Percentiles rank a stretch among this genome's conserved stretches.
Conservation (phyloP, 2,113 vertebrate genomes). For the Corydoras maculifer region DNA sequence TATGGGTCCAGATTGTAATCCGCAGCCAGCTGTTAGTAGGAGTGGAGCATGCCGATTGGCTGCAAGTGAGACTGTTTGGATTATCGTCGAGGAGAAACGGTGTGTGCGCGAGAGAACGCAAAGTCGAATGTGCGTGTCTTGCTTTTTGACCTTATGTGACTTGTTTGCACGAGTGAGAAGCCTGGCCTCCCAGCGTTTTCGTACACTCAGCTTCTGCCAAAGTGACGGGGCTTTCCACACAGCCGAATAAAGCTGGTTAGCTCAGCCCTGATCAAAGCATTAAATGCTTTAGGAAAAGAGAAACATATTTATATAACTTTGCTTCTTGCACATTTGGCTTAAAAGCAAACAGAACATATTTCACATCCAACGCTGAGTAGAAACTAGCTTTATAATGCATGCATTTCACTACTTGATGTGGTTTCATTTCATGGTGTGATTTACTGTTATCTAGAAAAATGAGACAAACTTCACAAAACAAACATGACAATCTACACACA, state of each 20-base stretch:
- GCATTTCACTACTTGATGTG: too few species aligned
- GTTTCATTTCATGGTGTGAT: too few species aligned
- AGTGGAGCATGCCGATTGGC: constrained; percentile 5
- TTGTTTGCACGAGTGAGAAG: constrained; percentile 37
- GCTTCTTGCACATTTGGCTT: too few species aligned
- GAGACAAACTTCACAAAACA: too few species aligned
- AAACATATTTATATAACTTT: too few species aligned
- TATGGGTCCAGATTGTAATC: constrained; percentile 34
- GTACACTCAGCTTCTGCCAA: constrained; percentile 30
- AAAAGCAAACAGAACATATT: too few species aligned
- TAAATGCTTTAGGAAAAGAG: too few species aligned
- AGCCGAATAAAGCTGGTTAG: constrained; percentile 40
- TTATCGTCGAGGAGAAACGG: background rate
- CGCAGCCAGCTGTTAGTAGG: constrained; percentile 42
- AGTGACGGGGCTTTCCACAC: constrained; percentile 44
- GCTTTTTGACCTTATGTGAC: constrained; percentile 28
- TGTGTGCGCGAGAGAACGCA: background rate
- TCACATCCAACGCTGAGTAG: too few species aligned
- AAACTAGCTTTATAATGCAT: too few species aligned
- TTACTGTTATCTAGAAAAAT: too few species aligned
- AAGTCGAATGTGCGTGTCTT: background rate
- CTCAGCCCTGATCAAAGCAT: constrained; percentile 37
- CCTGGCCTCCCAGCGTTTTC: constrained; percentile 17
- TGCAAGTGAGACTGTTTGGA: background rate
- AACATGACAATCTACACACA: too few species aligned